These are phyloP conservation scores for Calephelis perditalis DNA, from an alignment of 2,888 invertebrate species.

Conservation along the genomic window DNA sequence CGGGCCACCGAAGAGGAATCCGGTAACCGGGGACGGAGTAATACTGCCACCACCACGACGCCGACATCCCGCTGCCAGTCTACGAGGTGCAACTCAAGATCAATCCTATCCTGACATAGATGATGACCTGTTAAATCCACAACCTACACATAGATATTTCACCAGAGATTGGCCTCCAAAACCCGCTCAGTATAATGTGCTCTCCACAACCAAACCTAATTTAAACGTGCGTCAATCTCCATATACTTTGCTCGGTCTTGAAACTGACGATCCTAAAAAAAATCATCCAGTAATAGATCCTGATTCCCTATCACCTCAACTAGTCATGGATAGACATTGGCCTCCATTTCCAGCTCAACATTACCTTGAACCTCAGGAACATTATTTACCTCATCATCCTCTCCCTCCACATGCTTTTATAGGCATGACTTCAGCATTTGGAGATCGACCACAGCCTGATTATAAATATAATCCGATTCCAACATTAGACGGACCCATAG, in stretches of 20 bases:
- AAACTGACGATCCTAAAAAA: conserved; percentile 54
- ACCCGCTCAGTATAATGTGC: conserved; percentile 65
- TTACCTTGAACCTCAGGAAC: conserved; percentile 57
- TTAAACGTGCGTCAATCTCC: conserved; percentile 49
- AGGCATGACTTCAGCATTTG: conserved; percentile 65
- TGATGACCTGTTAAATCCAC: conserved; percentile 43
- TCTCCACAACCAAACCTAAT: conserved; percentile 53
- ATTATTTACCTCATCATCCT: conserved; percentile 55
- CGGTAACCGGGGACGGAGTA: conserved; percentile 81
- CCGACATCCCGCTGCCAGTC: conserved; percentile 66
- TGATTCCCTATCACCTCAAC: conserved; percentile 58
- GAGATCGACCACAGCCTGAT: conserved; percentile 58
- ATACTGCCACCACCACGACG: conserved; percentile 71
- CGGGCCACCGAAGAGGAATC: conserved; percentile 78
- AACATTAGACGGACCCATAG: conserved; percentile 56
- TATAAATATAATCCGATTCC: conserved; percentile 65
- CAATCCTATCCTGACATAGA: conserved; percentile 29
- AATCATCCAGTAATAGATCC: conserved; percentile 55
- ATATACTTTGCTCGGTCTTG: conserved; percentile 62
- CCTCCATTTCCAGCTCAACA: conserved; percentile 70
- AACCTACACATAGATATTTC: conserved; percentile 62
- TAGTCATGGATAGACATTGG: conserved; percentile 61
- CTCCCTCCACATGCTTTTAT: conserved; percentile 63
- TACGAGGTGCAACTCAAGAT: conserved; percentile 65
- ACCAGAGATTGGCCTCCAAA: conserved; percentile 61